phyloP scores from a whole-genome alignment of 2,888 invertebrate genomes.

The Hydriomena furcata region DNA sequence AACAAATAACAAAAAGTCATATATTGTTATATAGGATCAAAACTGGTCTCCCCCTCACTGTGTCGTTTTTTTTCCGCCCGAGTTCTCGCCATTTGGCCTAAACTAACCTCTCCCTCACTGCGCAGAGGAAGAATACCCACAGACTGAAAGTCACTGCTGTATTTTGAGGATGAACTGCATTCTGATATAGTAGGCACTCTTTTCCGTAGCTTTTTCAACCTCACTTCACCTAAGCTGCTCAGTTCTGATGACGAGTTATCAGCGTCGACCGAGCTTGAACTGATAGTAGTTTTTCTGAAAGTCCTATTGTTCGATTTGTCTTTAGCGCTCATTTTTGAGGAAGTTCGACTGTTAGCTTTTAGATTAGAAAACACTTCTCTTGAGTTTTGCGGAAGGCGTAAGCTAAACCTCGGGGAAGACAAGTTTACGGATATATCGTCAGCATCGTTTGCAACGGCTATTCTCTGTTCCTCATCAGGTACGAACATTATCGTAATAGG shows the following conservation, averaged over 20 bases:
- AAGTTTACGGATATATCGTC: slow-evolving; percentile 68
- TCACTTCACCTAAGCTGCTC: slow-evolving; percentile 75
- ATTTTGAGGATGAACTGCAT: slow-evolving; percentile 58
- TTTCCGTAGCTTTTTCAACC: slow-evolving; percentile 50
- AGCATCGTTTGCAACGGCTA: slow-evolving; percentile 51
- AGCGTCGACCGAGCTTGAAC: slow-evolving; percentile 68
- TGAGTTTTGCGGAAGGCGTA: slow-evolving; percentile 66
- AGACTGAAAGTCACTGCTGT: slow-evolving; percentile 54
- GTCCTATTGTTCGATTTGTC: slow-evolving; percentile 31
- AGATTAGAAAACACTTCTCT: slow-evolving; percentile 63
- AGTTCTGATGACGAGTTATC: slow-evolving; percentile 70
- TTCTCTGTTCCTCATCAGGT: slow-evolving; percentile 46
- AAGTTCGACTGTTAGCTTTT: slow-evolving; percentile 40
- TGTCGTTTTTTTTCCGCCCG: slow-evolving; percentile 43
- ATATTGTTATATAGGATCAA: slow-evolving; percentile 33
- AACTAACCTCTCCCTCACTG: slow-evolving; percentile 71
- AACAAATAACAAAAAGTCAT: no score
- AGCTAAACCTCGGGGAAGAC: slow-evolving; percentile 71
- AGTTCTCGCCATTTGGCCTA: slow-evolving; percentile 44
- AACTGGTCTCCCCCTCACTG: slow-evolving; percentile 49
- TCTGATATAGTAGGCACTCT: slow-evolving; percentile 55
- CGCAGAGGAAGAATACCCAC: slow-evolving; percentile 58
- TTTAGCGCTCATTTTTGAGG: slow-evolving; percentile 30
- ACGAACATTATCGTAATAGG: slow-evolving; percentile 55
- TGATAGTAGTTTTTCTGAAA: slow-evolving; percentile 43